Evolutionary conservation across 2,113 vertebrate species (phyloP).

Genomic region (Cygnus atratus): DNA sequence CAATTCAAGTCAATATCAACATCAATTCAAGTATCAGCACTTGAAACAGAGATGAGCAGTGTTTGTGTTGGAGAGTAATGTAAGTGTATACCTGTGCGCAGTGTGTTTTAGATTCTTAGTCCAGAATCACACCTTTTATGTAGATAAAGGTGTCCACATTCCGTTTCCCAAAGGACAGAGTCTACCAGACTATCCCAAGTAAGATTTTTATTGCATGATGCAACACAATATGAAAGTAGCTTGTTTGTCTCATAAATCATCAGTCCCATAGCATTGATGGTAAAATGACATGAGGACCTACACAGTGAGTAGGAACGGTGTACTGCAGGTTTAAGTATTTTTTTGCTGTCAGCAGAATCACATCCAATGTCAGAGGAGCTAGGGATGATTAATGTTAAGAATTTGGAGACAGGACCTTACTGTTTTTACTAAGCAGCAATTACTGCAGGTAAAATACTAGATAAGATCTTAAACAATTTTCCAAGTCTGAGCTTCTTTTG

Average conservation of each 20-base stretch:
- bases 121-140: neutral
- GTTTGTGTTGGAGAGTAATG: neutral
- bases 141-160: neutral
- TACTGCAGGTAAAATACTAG: neutral
- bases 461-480: neutral
- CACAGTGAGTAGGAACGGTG: neutral
- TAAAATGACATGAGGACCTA: neutral
- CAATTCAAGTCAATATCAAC: too few species aligned
- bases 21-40: neutral
- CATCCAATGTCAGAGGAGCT: neutral
- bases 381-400: neutral
- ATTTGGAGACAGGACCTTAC: neutral
- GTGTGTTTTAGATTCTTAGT: neutral
- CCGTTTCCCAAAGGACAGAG: neutral
- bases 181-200: neutral
- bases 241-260: neutral
- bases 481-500: neutral
- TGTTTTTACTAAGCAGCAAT: rapidly evolving
- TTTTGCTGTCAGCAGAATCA: neutral
- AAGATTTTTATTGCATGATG: neutral
- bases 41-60: neutral
- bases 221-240: neutral
- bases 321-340: neutral
- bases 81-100: neutral
- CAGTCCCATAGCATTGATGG: neutral